Base-by-base conservation (phyloP, 2,888 invertebrate genomes). In the Shargacucullia verbasci region DNA sequence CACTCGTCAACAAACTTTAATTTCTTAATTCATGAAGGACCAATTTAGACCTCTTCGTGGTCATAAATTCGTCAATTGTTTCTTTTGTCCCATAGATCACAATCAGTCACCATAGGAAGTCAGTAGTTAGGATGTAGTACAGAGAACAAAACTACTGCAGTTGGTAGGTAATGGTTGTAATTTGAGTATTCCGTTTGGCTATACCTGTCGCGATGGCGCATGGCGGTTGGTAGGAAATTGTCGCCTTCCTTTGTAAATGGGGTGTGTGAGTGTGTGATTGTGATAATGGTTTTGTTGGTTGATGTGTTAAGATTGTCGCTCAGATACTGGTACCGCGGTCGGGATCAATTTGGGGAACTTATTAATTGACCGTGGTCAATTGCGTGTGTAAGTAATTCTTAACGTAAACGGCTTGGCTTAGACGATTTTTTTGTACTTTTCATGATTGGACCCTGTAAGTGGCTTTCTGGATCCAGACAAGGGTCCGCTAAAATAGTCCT, bases 181-280 rank as follows among this genome's bases (percentile, higher is more conserved):
- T 76, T 59, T 67, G 48, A 53, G 58, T 59, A 35, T 70, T 76
- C 73, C 74, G 69, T 70, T 41, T 37, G 45, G 40, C 13, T 14
- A n/a, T n/a, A 60, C 64, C 66, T 72, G 20, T 4, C 20, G 20
- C 20, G 2, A 20, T 20, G 64, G 2, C 34, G 20, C 4, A 20
- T 20, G 64, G 2, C 34, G 20, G 12, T 38, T 43, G 29, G 13
- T n/a, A 33, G 14, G 10, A 68, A 79, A 80, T 81, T 79, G 75
- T 43, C 52, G 56, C 50, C 80, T 70, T 80, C 80, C 80, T 78
- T 66, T 69, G 45, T 47, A 45, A n/a, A 53, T 52, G 39, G 25
- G 9, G 15, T 20, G 14, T 67, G 25, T 3, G 2, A 25, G 50
- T 5, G n/a, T n/a, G 34, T 67, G 25, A 20, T 20, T 31, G 50